Evolutionary conservation across 2,797 vertebrate genomes (phyloP).

Genomic region (Chaunax sp.): DNA sequence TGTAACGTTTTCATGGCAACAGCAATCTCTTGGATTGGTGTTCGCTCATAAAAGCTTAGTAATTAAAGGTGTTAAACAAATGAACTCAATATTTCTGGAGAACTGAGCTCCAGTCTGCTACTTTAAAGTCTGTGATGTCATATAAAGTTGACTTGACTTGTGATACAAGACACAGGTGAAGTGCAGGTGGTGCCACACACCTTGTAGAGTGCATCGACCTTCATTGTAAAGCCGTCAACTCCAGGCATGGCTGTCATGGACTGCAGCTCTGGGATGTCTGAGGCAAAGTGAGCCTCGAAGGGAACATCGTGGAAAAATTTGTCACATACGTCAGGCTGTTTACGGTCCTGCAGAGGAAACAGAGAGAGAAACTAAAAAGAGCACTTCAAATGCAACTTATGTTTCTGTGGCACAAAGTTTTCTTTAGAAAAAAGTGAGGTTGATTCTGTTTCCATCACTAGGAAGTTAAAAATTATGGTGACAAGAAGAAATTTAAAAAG

Average conservation of each 20-base stretch:
- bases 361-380: not conserved
- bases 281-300: constrained; percentile 94
- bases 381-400: not conserved
- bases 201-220: constrained; percentile 97
- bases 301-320: constrained; percentile 95
- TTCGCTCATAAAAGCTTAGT: not conserved
- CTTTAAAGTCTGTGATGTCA: not conserved
- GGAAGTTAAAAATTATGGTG: not conserved
- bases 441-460: not conserved
- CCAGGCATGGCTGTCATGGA: constrained; percentile 89
- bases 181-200: constrained; percentile 62
- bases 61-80: not conserved
- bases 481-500: too few species aligned
- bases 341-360: constrained; percentile 87
- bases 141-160: not conserved
- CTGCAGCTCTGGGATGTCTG: constrained; percentile 88
- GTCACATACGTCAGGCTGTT: constrained; percentile 93
- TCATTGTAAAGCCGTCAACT: constrained; percentile 96
- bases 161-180: not conserved
- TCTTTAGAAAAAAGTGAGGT: not conserved
- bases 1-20: not conserved
- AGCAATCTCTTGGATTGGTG: not conserved
- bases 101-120: not conserved
- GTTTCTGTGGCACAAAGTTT: not conserved
- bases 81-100: not conserved